Percentiles rank a stretch among this genome's conserved stretches.
These are phyloP conservation scores for Tortrix viridana DNA, from an alignment of 2,888 invertebrate species.

Conservation along the genomic window DNA sequence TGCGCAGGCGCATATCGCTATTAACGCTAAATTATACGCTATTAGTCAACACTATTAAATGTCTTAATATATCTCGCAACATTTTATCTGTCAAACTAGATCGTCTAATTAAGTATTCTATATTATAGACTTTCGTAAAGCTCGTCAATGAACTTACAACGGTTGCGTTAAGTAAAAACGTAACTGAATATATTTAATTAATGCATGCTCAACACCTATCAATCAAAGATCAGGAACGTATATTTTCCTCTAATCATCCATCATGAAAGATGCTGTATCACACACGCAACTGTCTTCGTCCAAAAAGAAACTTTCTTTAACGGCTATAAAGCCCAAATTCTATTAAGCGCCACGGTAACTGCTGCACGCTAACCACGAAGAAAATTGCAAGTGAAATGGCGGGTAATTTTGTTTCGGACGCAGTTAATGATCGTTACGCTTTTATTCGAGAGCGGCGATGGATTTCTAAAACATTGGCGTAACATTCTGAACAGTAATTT, in stretches of 20 bases:
- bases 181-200: background rate
- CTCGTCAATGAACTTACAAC: too few species aligned
- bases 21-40: too few species aligned
- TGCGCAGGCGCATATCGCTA: too few species aligned
- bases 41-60: too few species aligned
- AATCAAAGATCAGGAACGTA: conserved; percentile 14
- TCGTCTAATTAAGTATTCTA: too few species aligned
- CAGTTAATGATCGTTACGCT: conserved; percentile 36
- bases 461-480: conserved; percentile 36
- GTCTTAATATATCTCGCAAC: too few species aligned
- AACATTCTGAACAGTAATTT: conserved; percentile 25
- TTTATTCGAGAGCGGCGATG: conserved; percentile 31
- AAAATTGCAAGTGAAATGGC: conserved; percentile 36
- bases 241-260: conserved; percentile 16
- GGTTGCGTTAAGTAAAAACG: background rate
- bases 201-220: conserved; percentile 17
- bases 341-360: conserved; percentile 15
- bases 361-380: conserved; percentile 26
- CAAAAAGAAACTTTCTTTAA: conserved; percentile 14
- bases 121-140: too few species aligned
- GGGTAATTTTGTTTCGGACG: conserved; percentile 35
- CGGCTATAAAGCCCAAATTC: conserved; percentile 16
- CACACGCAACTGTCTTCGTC: background rate
- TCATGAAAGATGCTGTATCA: conserved; percentile 24
- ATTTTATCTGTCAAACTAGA: too few species aligned